Conservation (phyloP, 2,888 invertebrate species). For the Bruchidius siliquastri region DNA sequence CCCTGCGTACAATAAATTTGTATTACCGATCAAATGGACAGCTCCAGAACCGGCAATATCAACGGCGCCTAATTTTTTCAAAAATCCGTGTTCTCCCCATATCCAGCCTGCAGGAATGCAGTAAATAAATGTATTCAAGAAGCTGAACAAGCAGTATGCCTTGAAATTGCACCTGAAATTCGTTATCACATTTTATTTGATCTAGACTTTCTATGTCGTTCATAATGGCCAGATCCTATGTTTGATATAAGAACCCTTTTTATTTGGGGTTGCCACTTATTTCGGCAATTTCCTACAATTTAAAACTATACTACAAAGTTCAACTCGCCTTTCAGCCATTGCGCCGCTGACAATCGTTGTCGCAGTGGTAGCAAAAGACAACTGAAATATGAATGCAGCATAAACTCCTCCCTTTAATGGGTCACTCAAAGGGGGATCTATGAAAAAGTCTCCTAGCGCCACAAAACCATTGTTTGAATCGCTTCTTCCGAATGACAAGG, state of each 20-base stretch:
- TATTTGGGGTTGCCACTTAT: no score
- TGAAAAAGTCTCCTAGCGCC: slow-evolving; percentile 77
- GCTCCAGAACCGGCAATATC: slow-evolving; percentile 91
- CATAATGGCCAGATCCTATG: no score
- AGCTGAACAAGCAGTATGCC: slow-evolving; percentile 86
- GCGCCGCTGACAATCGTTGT: slow-evolving; percentile 92
- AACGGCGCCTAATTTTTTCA: slow-evolving; percentile 77
- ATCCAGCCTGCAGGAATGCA: slow-evolving; percentile 93
- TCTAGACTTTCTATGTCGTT: no score
- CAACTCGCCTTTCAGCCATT: slow-evolving; percentile 80
- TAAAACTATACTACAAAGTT: no score
- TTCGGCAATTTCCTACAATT: no score
- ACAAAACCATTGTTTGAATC: slow-evolving; percentile 72
- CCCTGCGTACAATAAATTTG: no score
- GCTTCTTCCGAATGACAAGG: slow-evolving; percentile 79
- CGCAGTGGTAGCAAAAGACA: slow-evolving; percentile 85
- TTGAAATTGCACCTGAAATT: slow-evolving; percentile 74
- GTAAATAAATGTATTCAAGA: slow-evolving; percentile 83
- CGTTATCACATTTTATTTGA: no score
- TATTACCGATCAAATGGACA: slow-evolving; percentile 77
- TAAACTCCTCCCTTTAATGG: slow-evolving; percentile 79
- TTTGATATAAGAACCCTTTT: no score
- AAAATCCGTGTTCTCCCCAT: slow-evolving; percentile 84
- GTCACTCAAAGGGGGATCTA: slow-evolving; percentile 71
- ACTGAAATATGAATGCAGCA: slow-evolving; percentile 84